phyloP scores from a whole-genome alignment of 2,113 vertebrate genomes.

The Salvelinus namaycush region DNA sequence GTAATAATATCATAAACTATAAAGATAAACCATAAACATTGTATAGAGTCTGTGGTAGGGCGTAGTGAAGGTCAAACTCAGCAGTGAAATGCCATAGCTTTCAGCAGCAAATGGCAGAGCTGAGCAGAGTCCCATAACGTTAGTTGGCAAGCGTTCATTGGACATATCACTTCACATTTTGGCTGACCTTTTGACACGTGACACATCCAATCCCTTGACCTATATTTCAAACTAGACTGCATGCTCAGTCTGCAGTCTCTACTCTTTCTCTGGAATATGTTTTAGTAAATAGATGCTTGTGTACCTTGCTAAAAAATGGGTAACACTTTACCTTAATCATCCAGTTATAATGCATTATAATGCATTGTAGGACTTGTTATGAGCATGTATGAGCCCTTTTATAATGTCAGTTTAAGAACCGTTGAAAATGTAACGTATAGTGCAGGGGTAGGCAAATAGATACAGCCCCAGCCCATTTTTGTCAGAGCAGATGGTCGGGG shows the following conservation, averaged over 20 bases:
- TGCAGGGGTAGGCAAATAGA: too few relatives aligned
- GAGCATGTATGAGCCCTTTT: too few relatives aligned
- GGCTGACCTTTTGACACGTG: background rate
- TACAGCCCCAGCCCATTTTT: too few relatives aligned
- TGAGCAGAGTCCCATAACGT: background rate
- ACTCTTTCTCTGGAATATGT: background rate
- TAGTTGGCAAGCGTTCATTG: background rate
- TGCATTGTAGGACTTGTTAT: too few relatives aligned
- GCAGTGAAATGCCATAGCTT: background rate
- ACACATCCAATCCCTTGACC: background rate
- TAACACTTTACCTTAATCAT: too few relatives aligned
- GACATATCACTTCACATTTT: background rate
- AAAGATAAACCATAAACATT: slow-evolving; percentile 34
- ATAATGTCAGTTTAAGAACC: too few relatives aligned
- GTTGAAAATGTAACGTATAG: too few relatives aligned
- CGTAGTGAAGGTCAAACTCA: slow-evolving; percentile 15
- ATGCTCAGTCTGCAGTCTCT: background rate
- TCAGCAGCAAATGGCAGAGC: background rate
- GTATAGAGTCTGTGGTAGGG: slow-evolving; percentile 3
- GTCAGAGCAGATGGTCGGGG: too few relatives aligned
- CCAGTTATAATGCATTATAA: too few relatives aligned
- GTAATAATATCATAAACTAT: slow-evolving; percentile 26
- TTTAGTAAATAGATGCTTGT: background rate
- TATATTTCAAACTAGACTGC: background rate
- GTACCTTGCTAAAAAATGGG: background rate